A percentile compares a stretch with the other conserved stretches of the same genome.
These are phyloP conservation scores for Ophioderma brevispina DNA, from an alignment of 35 echinoderm and acorn worm species.

Conservation along the genomic window DNA sequence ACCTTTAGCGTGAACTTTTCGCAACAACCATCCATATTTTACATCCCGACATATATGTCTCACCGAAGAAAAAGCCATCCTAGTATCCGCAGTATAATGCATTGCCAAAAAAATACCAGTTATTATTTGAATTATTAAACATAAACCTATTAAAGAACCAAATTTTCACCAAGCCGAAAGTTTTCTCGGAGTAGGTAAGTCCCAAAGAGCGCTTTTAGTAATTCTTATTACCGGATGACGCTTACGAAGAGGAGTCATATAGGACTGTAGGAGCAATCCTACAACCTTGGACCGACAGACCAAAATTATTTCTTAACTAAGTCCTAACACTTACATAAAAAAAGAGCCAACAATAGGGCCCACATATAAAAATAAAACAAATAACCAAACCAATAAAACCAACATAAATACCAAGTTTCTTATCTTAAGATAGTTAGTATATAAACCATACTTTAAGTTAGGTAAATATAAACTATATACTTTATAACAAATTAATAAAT, in stretches of 20 bases:
- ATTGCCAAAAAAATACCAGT: conserved; percentile 76
- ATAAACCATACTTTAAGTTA: too few relatives aligned
- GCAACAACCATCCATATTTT: conserved; percentile 80
- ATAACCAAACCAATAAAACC: too few relatives aligned
- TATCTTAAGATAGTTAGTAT: too few relatives aligned
- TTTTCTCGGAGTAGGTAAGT: conserved; percentile 41
- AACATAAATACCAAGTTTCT: too few relatives aligned
- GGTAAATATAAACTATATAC: not conserved
- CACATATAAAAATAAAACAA: too few relatives aligned
- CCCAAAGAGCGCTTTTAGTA: conserved; percentile 14
- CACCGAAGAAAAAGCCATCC: conserved; percentile 67
- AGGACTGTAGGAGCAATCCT: not conserved
- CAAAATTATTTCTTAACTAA: not conserved
- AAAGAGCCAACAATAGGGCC: not conserved
- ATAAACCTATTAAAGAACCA: conserved; percentile 74
- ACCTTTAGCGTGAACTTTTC: conserved; percentile 75
- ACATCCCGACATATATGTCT: conserved; percentile 84
- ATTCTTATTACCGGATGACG: conserved; percentile 42
- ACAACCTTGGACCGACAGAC: not conserved
- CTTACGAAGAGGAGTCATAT: conserved; percentile 48
- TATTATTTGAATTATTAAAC: conserved; percentile 63
- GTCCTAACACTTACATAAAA: not conserved
- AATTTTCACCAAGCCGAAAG: conserved; percentile 62
- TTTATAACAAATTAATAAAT: conserved; percentile 55
- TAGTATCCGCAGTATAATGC: conserved; percentile 74